Conservation (phyloP, 2,113 vertebrate species). For the Forbesichthys papilliferus region DNA sequence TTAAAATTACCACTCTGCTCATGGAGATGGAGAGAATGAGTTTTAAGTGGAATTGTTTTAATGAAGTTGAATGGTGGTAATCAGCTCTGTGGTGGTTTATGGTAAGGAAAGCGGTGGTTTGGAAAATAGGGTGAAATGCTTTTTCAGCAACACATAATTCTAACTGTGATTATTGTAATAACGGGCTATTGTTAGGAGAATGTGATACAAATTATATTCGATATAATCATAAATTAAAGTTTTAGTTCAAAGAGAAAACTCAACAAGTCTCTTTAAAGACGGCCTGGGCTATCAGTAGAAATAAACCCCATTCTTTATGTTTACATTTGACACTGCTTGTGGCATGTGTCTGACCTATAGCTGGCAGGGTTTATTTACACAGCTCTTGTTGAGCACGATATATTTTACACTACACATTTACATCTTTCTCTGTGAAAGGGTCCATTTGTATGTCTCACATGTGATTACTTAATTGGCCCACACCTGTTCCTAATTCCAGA, state of each 20-base stretch:
- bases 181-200: constrained; percentile 1
- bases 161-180: neutral
- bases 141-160: constrained; percentile 5
- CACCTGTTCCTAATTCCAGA: too few species aligned
- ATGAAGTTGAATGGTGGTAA: constrained; percentile 39
- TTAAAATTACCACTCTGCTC: constrained; percentile 30
- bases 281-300: neutral
- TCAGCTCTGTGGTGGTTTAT: constrained; percentile 23
- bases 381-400: too few species aligned
- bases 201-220: neutral
- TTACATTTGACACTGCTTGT: too few species aligned
- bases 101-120: constrained; percentile 15
- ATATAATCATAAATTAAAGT: constrained; percentile 4
- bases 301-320: neutral
- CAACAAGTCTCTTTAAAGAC: neutral
- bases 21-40: constrained; percentile 16
- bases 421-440: too few species aligned
- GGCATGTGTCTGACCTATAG: too few species aligned
- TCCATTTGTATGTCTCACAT: too few species aligned
- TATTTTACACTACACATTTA: too few species aligned
- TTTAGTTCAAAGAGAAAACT: neutral
- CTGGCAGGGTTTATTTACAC: too few species aligned
- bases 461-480: too few species aligned
- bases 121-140: constrained; percentile 7
- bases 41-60: constrained; percentile 35